These are phyloP conservation scores for Drosophila mulleri DNA, from an alignment of 2,888 invertebrate genomes.

Conservation along the genomic window DNA sequence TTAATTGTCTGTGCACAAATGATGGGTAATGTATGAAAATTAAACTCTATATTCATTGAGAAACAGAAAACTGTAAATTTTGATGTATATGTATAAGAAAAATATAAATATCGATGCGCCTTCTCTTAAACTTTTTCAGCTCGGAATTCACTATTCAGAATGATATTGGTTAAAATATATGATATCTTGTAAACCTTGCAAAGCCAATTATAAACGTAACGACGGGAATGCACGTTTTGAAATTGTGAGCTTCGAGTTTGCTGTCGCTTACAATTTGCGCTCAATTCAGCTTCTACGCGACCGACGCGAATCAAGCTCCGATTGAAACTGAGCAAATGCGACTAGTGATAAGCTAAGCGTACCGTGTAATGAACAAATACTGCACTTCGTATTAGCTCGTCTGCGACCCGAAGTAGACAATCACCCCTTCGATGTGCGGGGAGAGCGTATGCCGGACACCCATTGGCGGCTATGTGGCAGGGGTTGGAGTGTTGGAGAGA, in stretches of 20 bases:
- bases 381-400: conserved; percentile 38
- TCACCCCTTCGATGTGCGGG: conserved; percentile 45
- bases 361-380: conserved; percentile 25
- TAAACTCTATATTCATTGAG: conserved; percentile 5
- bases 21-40: conserved; percentile 37
- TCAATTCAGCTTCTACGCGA: conserved; percentile 42
- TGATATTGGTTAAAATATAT: neutral
- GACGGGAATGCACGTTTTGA: conserved; percentile 37
- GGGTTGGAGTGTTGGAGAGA: conserved; percentile 37
- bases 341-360: conserved; percentile 46
- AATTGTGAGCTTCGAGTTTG: conserved; percentile 18
- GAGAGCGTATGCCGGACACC: conserved; percentile 53
- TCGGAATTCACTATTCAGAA: neutral
- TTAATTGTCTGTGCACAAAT: conserved; percentile 30
- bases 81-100: neutral
- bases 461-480: conserved; percentile 66
- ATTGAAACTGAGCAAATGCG: conserved; percentile 78
- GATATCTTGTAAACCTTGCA: neutral
- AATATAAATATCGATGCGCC: neutral
- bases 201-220: conserved; percentile 38
- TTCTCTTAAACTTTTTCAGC: neutral
- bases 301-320: conserved; percentile 75
- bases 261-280: conserved; percentile 20
- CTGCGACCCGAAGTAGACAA: conserved; percentile 44
- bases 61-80: neutral